Evolutionary conservation across 1,140 invertebrate genomes (phyloP).

Genomic region (Stratiolaelaps scimitus): DNA sequence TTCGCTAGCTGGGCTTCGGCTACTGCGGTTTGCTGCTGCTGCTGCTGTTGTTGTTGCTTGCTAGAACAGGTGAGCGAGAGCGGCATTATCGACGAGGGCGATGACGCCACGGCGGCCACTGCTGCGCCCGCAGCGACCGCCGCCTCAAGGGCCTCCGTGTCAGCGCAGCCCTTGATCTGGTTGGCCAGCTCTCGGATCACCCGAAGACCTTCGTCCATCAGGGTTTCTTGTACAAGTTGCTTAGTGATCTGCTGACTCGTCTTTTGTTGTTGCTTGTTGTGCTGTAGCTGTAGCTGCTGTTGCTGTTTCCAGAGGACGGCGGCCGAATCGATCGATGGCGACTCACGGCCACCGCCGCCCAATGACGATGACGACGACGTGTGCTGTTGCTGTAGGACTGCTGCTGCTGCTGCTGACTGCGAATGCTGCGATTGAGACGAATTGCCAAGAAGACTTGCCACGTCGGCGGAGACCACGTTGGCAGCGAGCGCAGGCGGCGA

Average conservation of each 20-base stretch:
- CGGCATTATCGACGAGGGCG: slow-evolving; percentile 21
- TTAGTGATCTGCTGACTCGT: slow-evolving; percentile 38
- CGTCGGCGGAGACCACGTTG: slow-evolving; percentile 4
- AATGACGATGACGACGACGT: too few species aligned
- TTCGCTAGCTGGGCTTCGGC: not conserved
- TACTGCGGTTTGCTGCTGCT: slow-evolving; percentile 27
- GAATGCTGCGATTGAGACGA: too few species aligned
- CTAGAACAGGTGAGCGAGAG: slow-evolving; percentile 25
- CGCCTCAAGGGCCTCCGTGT: slow-evolving; percentile 22
- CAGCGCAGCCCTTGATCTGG: slow-evolving; percentile 33
- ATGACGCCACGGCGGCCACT: slow-evolving; percentile 30
- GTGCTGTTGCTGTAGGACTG: too few species aligned
- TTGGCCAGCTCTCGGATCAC: slow-evolving; percentile 40
- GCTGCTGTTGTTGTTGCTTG: not conserved
- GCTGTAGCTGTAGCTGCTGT: too few species aligned
- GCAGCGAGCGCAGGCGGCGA: slow-evolving; percentile 13
- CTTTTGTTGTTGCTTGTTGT: slow-evolving; percentile 32
- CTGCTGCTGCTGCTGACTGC: too few species aligned
- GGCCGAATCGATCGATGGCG: not conserved
- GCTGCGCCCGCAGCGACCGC: slow-evolving; percentile 33
- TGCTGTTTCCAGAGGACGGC: too few species aligned
- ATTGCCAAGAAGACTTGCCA: not conserved
- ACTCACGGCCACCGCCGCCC: not conserved
- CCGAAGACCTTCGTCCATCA: slow-evolving; percentile 41
- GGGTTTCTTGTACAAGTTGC: slow-evolving; percentile 40